Percentiles rank a stretch among this genome's conserved stretches.
phyloP scores from a whole-genome alignment of 2,797 vertebrate species.

The Molossus alvarezi region DNA sequence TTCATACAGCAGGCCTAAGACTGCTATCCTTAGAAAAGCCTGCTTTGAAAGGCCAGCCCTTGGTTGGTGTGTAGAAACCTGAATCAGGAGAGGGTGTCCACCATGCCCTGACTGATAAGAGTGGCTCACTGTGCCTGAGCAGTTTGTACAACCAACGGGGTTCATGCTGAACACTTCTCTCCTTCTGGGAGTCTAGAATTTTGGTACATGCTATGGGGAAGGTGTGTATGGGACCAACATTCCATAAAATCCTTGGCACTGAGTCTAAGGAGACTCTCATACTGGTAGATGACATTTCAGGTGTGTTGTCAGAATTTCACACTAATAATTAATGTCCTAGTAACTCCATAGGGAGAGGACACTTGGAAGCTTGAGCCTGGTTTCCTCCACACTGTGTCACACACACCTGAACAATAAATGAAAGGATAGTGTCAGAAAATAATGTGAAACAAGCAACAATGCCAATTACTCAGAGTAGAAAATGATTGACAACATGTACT shows the following conservation, averaged over 20 bases:
- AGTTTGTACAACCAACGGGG: background rate
- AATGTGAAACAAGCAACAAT: conserved; percentile 36
- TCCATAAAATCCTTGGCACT: background rate
- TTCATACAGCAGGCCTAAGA: too few relatives aligned
- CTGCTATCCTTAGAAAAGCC: too few relatives aligned
- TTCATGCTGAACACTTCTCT: background rate
- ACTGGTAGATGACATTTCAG: background rate
- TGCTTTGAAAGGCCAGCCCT: too few relatives aligned
- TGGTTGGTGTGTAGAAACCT: too few relatives aligned
- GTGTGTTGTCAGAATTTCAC: background rate
- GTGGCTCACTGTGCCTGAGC: too few relatives aligned
- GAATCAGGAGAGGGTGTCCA: too few relatives aligned
- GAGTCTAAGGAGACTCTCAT: too few relatives aligned
- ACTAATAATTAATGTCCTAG: background rate
- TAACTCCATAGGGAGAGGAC: background rate
- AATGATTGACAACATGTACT: background rate
- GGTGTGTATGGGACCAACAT: too few relatives aligned
- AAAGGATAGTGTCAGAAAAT: conserved; percentile 89
- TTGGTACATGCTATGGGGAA: background rate
- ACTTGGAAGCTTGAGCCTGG: background rate
- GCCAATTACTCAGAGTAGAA: background rate
- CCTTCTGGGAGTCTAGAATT: background rate
- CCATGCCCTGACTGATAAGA: too few relatives aligned
- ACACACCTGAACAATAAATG: conserved; percentile 81
- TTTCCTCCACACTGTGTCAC: background rate